Base-by-base conservation (phyloP, 1,140 invertebrate genomes). In the Vanessa tameamea region DNA sequence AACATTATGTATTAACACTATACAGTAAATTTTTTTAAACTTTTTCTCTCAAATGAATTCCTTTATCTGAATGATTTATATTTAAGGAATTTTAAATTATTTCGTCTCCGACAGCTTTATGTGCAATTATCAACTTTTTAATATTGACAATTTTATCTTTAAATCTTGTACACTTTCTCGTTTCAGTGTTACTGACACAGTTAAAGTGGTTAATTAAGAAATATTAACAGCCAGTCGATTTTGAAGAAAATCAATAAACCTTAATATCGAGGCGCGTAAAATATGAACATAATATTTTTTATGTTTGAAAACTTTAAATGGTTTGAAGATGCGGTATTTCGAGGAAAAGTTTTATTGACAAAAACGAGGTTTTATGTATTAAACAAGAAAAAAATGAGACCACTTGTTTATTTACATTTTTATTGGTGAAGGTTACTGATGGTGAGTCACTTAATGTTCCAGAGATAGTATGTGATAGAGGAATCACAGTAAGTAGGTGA, bases 171-270 rank as follows among this genome's bases (percentile, higher is more conserved):
- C 59, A 61, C 68, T 73, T 74, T 72, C 65, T 53, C 71, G 72
- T 68, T 71, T 69, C 69, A 48, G 69, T 47, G 59, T 53, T 51
- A 69, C 64, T 78, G 76, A 78, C 78, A 79, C 72, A 64, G 71
- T 74, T 72, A 73, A 43, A 75, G 65, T 53, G 48, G 55, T 73
- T 75, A 79, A 84, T 82, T 84, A 79, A 80, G 64, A 73, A 43
- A 51, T 71, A 72, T 68, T 64, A 73, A 77, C 69, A 31, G 43
- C 53, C 67, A 53, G 53, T 72, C 47, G 64, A 64, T 48, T 79
- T 78, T 75, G 64, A 64, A 70, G 67, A 77, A 83, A 82, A 84
- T 80, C 82, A 67, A 86, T 86, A 82, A 86, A 86, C 80, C 84
- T 80, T 73, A 78, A 81, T 83, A 82, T 80, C 57, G 70, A 73